These are phyloP conservation scores for Rousettus madagascariensis DNA, from an alignment of 2,797 vertebrate genomes.

Conservation along the genomic window DNA sequence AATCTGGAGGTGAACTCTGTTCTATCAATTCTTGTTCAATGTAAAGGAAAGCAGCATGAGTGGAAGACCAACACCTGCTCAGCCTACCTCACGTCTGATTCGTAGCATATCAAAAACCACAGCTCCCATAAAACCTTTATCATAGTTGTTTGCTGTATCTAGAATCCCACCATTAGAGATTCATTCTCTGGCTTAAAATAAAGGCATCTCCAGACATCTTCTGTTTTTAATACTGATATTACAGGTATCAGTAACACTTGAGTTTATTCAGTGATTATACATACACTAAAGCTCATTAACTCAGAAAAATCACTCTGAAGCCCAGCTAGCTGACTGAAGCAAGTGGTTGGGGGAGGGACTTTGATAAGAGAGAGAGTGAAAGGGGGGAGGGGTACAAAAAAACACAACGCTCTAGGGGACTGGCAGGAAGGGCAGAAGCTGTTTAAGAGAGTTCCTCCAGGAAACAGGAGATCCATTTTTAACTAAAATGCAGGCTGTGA, in stretches of 20 bases:
- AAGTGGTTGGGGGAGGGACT: neutral
- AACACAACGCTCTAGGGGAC: neutral
- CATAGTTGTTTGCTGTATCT: neutral
- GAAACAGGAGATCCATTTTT: neutral
- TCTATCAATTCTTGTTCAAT: neutral
- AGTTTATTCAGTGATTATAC: neutral
- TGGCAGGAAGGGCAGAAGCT: no score
- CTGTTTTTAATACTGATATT: neutral
- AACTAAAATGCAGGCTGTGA: neutral
- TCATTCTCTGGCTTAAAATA: conserved; percentile 8
- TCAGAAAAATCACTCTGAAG: neutral
- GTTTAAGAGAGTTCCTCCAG: neutral
- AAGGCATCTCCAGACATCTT: neutral
- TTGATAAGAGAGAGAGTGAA: neutral
- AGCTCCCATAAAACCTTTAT: neutral
- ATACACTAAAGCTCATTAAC: neutral
- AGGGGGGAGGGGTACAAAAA: no score
- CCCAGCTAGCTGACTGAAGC: neutral
- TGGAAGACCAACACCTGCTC: neutral
- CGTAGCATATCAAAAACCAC: neutral
- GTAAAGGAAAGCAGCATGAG: neutral
- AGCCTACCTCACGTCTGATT: neutral
- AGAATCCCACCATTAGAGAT: neutral
- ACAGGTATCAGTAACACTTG: neutral
- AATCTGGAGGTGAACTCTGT: neutral